Evolutionary conservation across 2,797 vertebrate genomes (phyloP).

Genomic region (Cichlasoma orientale): DNA sequence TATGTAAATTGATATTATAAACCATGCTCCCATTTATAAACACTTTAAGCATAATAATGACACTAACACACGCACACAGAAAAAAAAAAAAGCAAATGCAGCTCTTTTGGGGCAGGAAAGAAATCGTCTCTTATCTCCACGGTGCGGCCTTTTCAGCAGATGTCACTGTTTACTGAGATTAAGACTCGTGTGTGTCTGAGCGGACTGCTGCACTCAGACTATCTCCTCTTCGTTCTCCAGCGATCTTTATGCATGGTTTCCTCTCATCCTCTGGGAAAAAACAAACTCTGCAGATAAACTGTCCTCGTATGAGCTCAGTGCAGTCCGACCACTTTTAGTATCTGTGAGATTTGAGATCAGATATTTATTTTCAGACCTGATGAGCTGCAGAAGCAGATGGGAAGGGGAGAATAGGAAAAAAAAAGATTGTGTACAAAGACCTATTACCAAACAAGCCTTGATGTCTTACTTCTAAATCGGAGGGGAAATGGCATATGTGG

Average conservation of each 20-base stretch:
- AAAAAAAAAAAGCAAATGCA: background rate
- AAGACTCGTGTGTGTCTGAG: conserved; percentile 7
- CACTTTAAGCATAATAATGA: background rate
- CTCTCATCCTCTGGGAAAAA: conserved; percentile 20
- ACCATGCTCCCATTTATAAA: background rate
- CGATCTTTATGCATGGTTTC: conserved; percentile 36
- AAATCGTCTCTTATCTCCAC: background rate
- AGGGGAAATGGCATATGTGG: background rate
- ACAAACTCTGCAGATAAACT: conserved; percentile 29
- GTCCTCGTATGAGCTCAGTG: conserved; percentile 16
- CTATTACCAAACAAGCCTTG: background rate
- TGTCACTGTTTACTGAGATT: conserved; percentile 74
- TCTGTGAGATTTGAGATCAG: conserved; percentile 22
- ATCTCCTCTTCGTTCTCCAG: background rate
- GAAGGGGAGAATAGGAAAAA: background rate
- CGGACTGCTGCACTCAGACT: conserved; percentile 10
- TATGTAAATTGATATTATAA: background rate
- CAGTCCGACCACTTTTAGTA: background rate
- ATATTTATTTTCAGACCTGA: conserved; percentile 26
- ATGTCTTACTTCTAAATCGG: background rate
- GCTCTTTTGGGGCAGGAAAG: background rate
- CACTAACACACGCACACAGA: background rate
- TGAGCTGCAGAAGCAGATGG: background rate
- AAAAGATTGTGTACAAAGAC: background rate
- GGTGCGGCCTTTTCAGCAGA: conserved; percentile 61